Percentiles rank a stretch among this genome's conserved stretches.
These are phyloP conservation scores for Scaeva pyrastri DNA, from an alignment of 2,888 invertebrate genomes.

Conservation along the genomic window DNA sequence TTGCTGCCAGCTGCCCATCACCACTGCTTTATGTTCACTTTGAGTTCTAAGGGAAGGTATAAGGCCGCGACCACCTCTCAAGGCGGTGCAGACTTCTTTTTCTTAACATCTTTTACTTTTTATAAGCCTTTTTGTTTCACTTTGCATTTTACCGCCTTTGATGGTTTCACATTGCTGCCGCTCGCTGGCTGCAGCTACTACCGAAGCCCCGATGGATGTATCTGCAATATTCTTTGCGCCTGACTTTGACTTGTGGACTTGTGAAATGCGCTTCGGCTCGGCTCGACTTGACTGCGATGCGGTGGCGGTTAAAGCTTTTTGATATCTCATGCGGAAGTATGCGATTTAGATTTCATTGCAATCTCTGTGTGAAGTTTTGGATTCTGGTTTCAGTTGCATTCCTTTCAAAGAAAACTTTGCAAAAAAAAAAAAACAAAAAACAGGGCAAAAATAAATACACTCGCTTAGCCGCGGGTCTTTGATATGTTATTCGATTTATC, in stretches of 20 bases:
- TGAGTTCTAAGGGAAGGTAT: neutral
- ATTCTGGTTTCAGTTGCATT: slow-evolving; percentile 40
- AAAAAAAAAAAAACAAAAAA: neutral
- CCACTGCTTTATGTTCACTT: slow-evolving; percentile 19
- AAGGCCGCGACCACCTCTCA: slow-evolving; percentile 14
- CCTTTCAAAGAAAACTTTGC: slow-evolving; percentile 5
- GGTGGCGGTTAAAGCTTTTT: slow-evolving; percentile 57
- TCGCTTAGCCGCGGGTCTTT: neutral
- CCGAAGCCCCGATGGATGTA: too few species aligned
- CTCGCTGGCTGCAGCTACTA: too few species aligned
- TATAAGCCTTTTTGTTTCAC: slow-evolving; percentile 11
- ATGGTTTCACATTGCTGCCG: slow-evolving; percentile 36
- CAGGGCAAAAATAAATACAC: neutral
- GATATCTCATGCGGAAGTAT: slow-evolving; percentile 70
- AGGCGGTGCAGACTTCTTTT: slow-evolving; percentile 23
- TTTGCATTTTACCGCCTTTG: slow-evolving; percentile 25
- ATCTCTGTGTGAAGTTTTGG: slow-evolving; percentile 28
- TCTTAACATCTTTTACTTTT: slow-evolving; percentile 7
- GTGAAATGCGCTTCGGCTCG: slow-evolving; percentile 6
- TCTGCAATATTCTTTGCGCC: slow-evolving; percentile 20
- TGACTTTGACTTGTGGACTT: slow-evolving; percentile 58
- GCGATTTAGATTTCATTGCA: slow-evolving; percentile 62
- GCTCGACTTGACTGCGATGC: too few species aligned
- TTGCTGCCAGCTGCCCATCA: neutral
- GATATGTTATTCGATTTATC: slow-evolving; percentile 47